These are phyloP conservation scores for Melanostoma scalare DNA, from an alignment of 2,888 invertebrate species.

Conservation along the genomic window DNA sequence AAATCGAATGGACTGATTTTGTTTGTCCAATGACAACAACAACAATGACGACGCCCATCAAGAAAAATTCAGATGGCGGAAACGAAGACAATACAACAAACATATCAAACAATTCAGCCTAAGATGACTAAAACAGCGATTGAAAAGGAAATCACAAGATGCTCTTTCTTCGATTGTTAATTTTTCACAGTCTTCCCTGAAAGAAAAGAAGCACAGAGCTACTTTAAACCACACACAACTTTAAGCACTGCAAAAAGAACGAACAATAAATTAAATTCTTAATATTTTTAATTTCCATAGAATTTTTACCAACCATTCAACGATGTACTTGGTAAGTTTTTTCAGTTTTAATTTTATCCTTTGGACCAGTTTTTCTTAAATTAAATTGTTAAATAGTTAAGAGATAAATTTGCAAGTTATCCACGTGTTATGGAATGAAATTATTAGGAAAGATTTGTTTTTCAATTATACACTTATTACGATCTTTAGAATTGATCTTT, in stretches of 20 bases:
- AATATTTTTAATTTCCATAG: conserved; percentile 4
- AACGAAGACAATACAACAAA: conserved; percentile 44
- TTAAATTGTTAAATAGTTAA: conserved; percentile 61
- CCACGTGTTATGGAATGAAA: conserved; percentile 39
- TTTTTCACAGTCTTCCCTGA: conserved; percentile 61
- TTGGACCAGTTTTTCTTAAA: conserved; percentile 47
- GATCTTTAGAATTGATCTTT: conserved; percentile 12
- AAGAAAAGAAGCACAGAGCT: conserved; percentile 28
- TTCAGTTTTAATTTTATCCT: conserved; percentile 35
- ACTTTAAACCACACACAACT: conserved; percentile 27
- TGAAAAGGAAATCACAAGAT: conserved; percentile 4
- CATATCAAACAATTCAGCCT: conserved; percentile 64
- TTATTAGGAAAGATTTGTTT: conserved; percentile 32
- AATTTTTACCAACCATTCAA: conserved; percentile 3
- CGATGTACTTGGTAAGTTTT: conserved; percentile 55
- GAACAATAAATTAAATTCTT: conserved; percentile 47
- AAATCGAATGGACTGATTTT: conserved; percentile 90
- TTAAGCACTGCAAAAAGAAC: conserved; percentile 39
- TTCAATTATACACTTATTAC: conserved; percentile 14
- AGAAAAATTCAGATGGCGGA: conserved; percentile 9
- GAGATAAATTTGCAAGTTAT: conserved; percentile 29
- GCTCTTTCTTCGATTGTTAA: not conserved
- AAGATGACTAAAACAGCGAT: conserved; percentile 20
- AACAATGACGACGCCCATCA: conserved; percentile 37
- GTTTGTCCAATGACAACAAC: conserved; percentile 88